These are phyloP conservation scores for Odocoileus hemionus DNA, from an alignment of 2,113 vertebrate genomes.

Conservation along the genomic window DNA sequence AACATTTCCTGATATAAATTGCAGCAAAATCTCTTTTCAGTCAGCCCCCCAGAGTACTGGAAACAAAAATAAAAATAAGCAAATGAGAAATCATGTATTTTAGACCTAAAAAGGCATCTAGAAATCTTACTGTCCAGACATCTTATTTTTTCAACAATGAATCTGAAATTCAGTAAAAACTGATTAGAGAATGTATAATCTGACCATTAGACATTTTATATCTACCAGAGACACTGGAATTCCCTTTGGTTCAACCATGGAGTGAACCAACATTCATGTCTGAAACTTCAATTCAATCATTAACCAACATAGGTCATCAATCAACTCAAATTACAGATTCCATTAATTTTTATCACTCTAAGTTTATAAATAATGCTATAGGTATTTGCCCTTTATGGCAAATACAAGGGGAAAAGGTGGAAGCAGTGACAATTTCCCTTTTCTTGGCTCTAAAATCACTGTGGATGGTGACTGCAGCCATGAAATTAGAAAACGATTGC, in stretches of 20 bases:
- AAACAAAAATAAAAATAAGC: no score
- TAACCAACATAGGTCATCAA: no score
- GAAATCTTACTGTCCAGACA: background rate
- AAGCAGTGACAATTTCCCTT: no score
- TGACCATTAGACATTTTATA: background rate
- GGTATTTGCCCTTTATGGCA: no score
- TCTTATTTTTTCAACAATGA: background rate
- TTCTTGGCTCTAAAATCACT: no score
- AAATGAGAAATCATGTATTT: background rate
- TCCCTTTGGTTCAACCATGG: background rate
- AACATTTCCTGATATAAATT: no score
- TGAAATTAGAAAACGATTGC: no score
- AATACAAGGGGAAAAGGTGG: no score
- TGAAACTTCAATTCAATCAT: background rate
- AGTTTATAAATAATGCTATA: background rate
- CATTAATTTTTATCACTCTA: background rate
- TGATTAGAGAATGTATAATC: background rate
- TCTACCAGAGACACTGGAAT: background rate
- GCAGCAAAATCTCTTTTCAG: no score
- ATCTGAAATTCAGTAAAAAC: background rate
- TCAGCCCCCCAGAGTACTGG: no score
- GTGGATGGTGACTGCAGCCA: no score
- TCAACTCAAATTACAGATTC: background rate
- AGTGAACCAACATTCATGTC: background rate
- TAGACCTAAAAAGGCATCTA: background rate